Base-by-base conservation (phyloP, 2,113 vertebrate genomes). In the Herpailurus yagouaroundi region DNA sequence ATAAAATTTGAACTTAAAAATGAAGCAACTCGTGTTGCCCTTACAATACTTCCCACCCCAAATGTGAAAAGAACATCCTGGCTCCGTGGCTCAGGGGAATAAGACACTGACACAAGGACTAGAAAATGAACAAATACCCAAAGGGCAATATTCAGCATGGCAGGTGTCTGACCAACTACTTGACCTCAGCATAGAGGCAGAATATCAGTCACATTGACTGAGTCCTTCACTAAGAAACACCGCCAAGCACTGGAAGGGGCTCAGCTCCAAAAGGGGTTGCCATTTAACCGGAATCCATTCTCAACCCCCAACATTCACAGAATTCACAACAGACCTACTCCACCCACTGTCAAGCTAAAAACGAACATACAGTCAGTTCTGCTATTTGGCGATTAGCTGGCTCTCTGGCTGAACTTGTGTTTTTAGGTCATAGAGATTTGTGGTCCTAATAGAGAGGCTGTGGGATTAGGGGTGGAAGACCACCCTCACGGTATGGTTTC, bases 1-100 rank as follows among this genome's bases (percentile, higher is more conserved):
- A 77, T 82, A 79, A 86, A 48, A 89, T 88, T 96, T 87, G 87
- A 73, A 91, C 38, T 94, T 85, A 48, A 76, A 94, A 96, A 83
- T 55, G 14, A 94, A 98, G 31, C 66, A 73, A 60, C 13, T 12
- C 0, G 10, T 63, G 38, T 64, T 69, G 83, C n/a, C 74, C 92
- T 89, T 80, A 52, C n/a, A 95, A 83, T 4, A 33, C 16, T 41
- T 96, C 77, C 31, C 21, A 12, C 13, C 13, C 16, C 68, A 91
- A 68, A 88, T 71, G 48, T 10, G 29, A 50, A 93, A 94, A 82
- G 11, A 66, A 8, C 18, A 19, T 64, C 90, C 18, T 52, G 71
- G 38, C 50, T 74, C 50, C 19, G 2, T 29, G 55, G 25, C 21
- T 90, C 68, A 23, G 60, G 68, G n/a, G 29, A 81, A 57, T 1